Evolutionary conservation across 1,140 invertebrate genomes (phyloP), one percentile per base, ranked within the genome.

Genomic region (Cydia amplana): DNA sequence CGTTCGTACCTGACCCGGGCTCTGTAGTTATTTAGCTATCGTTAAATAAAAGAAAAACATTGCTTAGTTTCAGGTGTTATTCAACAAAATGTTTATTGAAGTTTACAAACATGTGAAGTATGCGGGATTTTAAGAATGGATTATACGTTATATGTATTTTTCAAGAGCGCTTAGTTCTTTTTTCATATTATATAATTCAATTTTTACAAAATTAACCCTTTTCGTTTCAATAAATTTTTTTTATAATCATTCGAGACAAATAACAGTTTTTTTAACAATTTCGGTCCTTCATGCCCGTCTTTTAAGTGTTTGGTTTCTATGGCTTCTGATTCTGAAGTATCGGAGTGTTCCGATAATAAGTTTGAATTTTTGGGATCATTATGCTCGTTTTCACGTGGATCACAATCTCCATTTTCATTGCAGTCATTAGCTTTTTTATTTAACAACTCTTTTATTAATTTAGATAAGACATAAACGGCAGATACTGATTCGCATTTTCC

Each of bases 401-500:
- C 20, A 60, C 10, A 10, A 10, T 23, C 20, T 60, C 9, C 20
- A 23, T 20, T 20, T 60, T 60, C 18, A 23, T 60, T n/a, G 55
- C 20, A 10, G 20, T 10, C 10, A n/a, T 70, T 70, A 70, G 7
- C 14, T 36, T 12, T 28, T 32, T 36, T 14, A 7, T 36, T 67
- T 51, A 49, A 12, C 2, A 77, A 28, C 2, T 18, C 28, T 4
- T 7, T n/a, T 60, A 75, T 60, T 63, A 75, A 63, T 28, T 28
- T 67, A 14, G n/a, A 63, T 18, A 75, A 20, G 10, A 72, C 36
- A 7, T 23, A 40, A 28, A 16, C n/a, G 2, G 51, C 14, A 2
- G 70, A 32, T 23, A 32, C 36, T 55, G 25, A 10, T 60, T 63
- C 36, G 49, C 75, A 76, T 18, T 73, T 63, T 46, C 5, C 49